A percentile compares a stretch with the other conserved stretches of the same genome.
Conservation (phyloP, 2,113 vertebrate genomes). For the Empidonax traillii region DNA sequence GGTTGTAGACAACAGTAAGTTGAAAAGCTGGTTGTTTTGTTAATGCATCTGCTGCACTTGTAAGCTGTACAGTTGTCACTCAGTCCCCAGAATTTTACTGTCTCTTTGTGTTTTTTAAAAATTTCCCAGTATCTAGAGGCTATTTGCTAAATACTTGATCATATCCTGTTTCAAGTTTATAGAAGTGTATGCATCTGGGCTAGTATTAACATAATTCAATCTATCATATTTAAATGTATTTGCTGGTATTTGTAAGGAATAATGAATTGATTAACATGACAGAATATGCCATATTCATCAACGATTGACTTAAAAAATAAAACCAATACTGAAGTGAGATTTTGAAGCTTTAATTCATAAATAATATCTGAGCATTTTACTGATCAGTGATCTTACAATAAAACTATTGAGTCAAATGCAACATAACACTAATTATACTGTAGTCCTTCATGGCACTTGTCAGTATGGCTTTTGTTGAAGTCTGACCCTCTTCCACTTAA, state of each 20-base stretch:
- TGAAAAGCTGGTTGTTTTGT: conserved; percentile 53
- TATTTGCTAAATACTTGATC: not conserved
- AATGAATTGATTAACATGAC: not conserved
- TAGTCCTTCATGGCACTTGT: not conserved
- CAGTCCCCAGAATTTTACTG: not conserved
- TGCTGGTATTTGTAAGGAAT: conserved; percentile 21
- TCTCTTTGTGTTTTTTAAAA: not conserved
- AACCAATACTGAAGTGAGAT: not conserved
- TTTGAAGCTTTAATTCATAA: not conserved
- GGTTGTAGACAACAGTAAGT: conserved; percentile 46
- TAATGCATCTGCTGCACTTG: not conserved
- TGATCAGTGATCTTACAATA: not conserved
- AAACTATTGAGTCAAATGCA: not conserved
- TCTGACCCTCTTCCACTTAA: not conserved
- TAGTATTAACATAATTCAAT: conserved; percentile 2
- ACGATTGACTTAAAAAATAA: conserved; percentile 1
- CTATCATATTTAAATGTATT: conserved; percentile 29
- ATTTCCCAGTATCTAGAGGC: not conserved
- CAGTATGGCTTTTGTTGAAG: not conserved
- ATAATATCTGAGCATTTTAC: not conserved
- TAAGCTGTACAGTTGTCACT: not conserved
- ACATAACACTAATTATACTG: not conserved
- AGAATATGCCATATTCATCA: not conserved
- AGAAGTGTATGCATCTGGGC: not conserved
- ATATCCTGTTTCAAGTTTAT: not conserved